Base-by-base conservation (phyloP, 1,140 invertebrate species). In the Campodea augens region DNA sequence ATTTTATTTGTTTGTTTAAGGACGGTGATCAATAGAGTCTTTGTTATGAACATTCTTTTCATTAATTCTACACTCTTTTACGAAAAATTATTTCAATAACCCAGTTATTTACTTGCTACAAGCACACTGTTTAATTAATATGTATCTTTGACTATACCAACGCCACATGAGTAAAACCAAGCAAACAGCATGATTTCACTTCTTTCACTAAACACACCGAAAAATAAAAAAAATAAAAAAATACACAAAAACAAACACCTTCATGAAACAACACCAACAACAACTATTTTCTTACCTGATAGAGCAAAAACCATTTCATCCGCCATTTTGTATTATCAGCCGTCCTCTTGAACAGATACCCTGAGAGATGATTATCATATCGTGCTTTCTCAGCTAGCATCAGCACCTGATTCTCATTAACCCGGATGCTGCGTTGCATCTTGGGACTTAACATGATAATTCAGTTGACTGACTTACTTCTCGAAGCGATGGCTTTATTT, bases 291-390 rank as follows among this genome's bases (percentile, higher is more conserved):
- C 60, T 61, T 58, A 83, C 81, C 74, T 92, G 88, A 60, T 91
- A 92, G 2, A 93, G 71, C 20, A 87, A 73, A 60, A 92, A 92
- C 76, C 82, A 92, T 25, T 86, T 65, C 32, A 81, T 65, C 60
- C 90, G 86, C 88, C 88, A 93, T 62, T 88, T 89, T 44, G 73
- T 75, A 47, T 73, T 81, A 58, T 90, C 86, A 1, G 82, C 74
- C 38, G 81, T 85, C 45, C 81, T 68, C 63, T 92, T 92, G 64
- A 85, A 78, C 45, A 92, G 69, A 63, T 81, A 80, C 23, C 88
- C 87, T 22, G 74, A 68, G 60, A 80, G 66, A 23, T 72, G 72
- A 52, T 78, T 71, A 60, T 91, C 86, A 52, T 78, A 74, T 52
- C 78, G 73, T 3, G 85, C 86, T 52, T 83, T 76, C 48, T 86